These are phyloP conservation scores for Cyanoliseus patagonus DNA, from an alignment of 2,113 vertebrate genomes.

Conservation along the genomic window DNA sequence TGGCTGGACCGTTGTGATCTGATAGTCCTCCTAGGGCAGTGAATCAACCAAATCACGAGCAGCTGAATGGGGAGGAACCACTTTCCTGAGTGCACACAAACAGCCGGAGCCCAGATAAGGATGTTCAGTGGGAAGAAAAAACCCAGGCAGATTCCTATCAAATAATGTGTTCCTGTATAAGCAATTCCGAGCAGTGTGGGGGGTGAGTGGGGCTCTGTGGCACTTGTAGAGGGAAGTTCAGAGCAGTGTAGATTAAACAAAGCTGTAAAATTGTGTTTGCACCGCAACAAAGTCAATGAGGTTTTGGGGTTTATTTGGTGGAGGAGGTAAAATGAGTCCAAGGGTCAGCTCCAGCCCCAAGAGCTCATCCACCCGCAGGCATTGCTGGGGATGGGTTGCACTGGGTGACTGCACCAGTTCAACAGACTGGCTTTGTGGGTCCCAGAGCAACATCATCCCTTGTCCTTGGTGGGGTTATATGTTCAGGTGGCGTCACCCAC, in stretches of 20 bases:
- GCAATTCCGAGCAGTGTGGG: accelerated
- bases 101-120: background rate
- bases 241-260: background rate
- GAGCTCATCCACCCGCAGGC: accelerated
- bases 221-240: background rate
- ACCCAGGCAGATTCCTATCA: background rate
- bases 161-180: background rate
- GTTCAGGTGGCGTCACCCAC: background rate
- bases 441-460: background rate
- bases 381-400: background rate
- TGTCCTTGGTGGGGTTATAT: background rate
- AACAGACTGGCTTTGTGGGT: background rate
- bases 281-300: background rate
- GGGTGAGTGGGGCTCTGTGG: background rate
- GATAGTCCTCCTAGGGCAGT: accelerated
- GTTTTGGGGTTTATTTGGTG: background rate
- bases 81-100: background rate
- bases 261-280: background rate
- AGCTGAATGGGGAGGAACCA: background rate
- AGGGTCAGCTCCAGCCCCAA: background rate
- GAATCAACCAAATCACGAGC: accelerated
- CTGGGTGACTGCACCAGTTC: background rate
- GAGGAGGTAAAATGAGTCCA: background rate
- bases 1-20: background rate
- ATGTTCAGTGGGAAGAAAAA: background rate